These are phyloP conservation scores for Ascaphus truei DNA, from an alignment of 2,113 vertebrate genomes.

Conservation along the genomic window DNA sequence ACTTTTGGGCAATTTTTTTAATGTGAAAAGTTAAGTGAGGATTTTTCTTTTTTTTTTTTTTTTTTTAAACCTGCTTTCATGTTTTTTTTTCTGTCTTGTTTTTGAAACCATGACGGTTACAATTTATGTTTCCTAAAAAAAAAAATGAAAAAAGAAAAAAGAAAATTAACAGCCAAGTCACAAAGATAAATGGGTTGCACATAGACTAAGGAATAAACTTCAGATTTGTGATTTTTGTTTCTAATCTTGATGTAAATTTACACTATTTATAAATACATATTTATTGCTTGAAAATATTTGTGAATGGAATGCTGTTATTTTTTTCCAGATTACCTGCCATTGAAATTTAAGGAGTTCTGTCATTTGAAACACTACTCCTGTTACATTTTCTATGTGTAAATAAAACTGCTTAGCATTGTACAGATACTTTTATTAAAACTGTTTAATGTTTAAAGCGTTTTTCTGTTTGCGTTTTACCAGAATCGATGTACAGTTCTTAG, in stretches of 20 bases:
- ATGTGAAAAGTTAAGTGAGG: slow-evolving; percentile 86
- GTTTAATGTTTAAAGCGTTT: slow-evolving; percentile 94
- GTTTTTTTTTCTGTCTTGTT: slow-evolving; percentile 80
- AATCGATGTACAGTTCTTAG: slow-evolving; percentile 75
- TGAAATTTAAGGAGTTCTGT: slow-evolving; percentile 96
- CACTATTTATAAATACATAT: slow-evolving; percentile 99
- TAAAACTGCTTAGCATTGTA: slow-evolving; percentile 95
- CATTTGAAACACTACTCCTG: slow-evolving; percentile 90
- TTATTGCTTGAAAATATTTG: slow-evolving; percentile 99
- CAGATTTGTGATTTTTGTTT: slow-evolving; percentile 98
- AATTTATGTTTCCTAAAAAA: slow-evolving; percentile 80
- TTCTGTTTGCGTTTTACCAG: slow-evolving; percentile 83
- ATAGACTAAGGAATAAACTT: slow-evolving; percentile 94
- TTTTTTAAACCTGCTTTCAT: slow-evolving; percentile 61
- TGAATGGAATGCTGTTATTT: slow-evolving; percentile 99
- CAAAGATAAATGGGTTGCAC: slow-evolving; percentile 95
- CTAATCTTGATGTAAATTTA: slow-evolving; percentile 99
- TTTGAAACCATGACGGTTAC: slow-evolving; percentile 74
- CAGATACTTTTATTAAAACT: slow-evolving; percentile 89
- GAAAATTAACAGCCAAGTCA: slow-evolving; percentile 87
- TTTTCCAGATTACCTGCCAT: slow-evolving; percentile 97
- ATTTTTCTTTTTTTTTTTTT: slow-evolving; percentile 79
- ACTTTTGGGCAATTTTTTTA: slow-evolving; percentile 77
- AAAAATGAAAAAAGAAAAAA: slow-evolving; percentile 50
- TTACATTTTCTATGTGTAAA: slow-evolving; percentile 97